phyloP scores from a whole-genome alignment of 2,888 invertebrate species.

The Corbicula japonica region DNA sequence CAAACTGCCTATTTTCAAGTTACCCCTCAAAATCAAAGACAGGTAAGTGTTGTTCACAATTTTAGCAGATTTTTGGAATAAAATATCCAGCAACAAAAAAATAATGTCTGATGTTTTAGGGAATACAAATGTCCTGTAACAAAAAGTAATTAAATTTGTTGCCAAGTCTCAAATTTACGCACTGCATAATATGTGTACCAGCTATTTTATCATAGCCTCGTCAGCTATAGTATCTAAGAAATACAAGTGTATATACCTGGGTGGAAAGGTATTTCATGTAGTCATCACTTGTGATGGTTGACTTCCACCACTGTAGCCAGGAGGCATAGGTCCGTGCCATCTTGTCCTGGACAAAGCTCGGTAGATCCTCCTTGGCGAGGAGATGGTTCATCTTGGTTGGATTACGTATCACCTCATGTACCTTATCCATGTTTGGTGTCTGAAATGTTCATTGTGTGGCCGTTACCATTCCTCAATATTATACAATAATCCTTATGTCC shows the following conservation, averaged over 20 bases:
- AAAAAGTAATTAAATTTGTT: too few species aligned
- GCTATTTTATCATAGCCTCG: too few species aligned
- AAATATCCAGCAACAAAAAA: too few species aligned
- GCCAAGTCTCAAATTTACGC: too few species aligned
- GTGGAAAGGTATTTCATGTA: conserved; percentile 86
- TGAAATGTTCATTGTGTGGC: conserved; percentile 36
- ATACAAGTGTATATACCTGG: conserved; percentile 83
- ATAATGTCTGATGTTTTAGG: too few species aligned
- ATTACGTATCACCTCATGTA: conserved; percentile 76
- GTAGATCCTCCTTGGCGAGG: conserved; percentile 71
- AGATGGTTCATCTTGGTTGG: conserved; percentile 73
- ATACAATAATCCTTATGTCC: not conserved
- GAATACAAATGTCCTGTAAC: too few species aligned
- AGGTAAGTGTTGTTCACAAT: too few species aligned
- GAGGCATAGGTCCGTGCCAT: conserved; percentile 83
- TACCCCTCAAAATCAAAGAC: too few species aligned
- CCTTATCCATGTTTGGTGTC: conserved; percentile 79
- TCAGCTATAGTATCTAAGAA: too few species aligned
- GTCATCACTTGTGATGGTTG: conserved; percentile 84
- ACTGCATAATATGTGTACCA: too few species aligned
- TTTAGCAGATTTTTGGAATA: too few species aligned
- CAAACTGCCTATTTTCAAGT: too few species aligned
- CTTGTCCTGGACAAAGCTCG: conserved; percentile 79
- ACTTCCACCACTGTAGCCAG: conserved; percentile 86
- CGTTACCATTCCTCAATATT: not conserved